Conservation (phyloP, 92 coral and sea anemone species). For the Plumapathes pennacea region DNA sequence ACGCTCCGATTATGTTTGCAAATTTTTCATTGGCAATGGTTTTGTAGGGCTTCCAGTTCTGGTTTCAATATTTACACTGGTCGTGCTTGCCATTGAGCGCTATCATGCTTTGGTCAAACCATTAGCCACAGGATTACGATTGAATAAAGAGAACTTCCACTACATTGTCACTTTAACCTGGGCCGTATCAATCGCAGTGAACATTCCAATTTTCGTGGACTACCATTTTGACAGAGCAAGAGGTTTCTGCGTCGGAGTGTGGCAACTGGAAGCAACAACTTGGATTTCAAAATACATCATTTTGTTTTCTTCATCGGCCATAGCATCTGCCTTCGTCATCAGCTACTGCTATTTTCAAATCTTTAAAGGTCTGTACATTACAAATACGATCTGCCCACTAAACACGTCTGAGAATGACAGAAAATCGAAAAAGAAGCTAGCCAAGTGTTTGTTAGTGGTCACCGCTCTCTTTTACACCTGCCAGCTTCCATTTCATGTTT, state of each 20-base stretch:
- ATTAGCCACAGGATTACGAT: slow-evolving; percentile 31
- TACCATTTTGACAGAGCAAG: neutral
- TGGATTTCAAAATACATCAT: slow-evolving; percentile 41
- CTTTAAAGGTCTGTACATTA: slow-evolving; percentile 65
- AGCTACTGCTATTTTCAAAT: slow-evolving; percentile 60
- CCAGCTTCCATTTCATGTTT: slow-evolving; percentile 52
- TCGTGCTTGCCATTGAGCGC: slow-evolving; percentile 68
- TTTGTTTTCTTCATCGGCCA: slow-evolving; percentile 39
- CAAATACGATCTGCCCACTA: slow-evolving; percentile 60
- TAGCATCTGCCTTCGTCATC: slow-evolving; percentile 34
- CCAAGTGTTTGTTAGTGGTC: slow-evolving; percentile 46
- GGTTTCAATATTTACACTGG: slow-evolving; percentile 63
- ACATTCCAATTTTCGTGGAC: slow-evolving; percentile 55
- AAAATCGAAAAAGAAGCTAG: slow-evolving; percentile 57
- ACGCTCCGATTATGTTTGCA: slow-evolving; percentile 17
- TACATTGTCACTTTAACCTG: slow-evolving; percentile 54
- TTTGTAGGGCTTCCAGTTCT: slow-evolving; percentile 62
- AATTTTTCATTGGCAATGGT: slow-evolving; percentile 61
- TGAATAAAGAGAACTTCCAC: slow-evolving; percentile 47
- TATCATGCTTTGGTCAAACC: slow-evolving; percentile 70
- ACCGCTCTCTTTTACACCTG: slow-evolving; percentile 52
- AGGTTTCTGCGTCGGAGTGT: slow-evolving; percentile 38
- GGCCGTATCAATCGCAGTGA: slow-evolving; percentile 49
- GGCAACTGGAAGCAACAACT: slow-evolving; percentile 33
- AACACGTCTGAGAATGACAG: slow-evolving; percentile 47